phyloP scores from a whole-genome alignment of 64 coral and sea anemone genomes.

The Montipora capricornis region DNA sequence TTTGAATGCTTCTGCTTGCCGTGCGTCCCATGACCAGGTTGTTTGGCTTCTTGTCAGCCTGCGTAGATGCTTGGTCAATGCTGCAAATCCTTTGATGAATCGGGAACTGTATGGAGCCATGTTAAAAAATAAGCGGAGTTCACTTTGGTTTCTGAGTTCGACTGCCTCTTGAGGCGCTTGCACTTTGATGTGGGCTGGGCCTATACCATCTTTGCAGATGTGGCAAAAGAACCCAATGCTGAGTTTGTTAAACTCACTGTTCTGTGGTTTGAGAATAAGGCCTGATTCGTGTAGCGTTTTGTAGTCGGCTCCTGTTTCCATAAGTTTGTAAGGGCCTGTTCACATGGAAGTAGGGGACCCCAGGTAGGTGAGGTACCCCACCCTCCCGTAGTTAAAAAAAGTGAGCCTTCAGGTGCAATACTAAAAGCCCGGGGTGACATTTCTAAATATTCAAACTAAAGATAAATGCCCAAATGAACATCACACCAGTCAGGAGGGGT shows the following conservation, averaged over 20 bases:
- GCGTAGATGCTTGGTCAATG: slow-evolving; percentile 16
- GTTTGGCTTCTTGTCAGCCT: slow-evolving; percentile 26
- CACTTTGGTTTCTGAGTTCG: slow-evolving; percentile 25
- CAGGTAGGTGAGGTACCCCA: no score
- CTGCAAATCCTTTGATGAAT: slow-evolving; percentile 26
- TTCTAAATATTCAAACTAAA: no score
- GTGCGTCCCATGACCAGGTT: slow-evolving; percentile 30
- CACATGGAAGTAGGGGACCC: no score
- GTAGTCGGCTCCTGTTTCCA: no score
- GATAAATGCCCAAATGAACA: no score
- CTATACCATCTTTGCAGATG: background rate
- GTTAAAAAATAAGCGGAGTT: slow-evolving; percentile 2
- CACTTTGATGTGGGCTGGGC: background rate
- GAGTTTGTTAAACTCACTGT: background rate
- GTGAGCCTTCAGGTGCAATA: no score
- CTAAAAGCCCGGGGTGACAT: no score
- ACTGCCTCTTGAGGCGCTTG: slow-evolving; percentile 3
- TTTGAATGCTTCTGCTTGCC: slow-evolving; percentile 25
- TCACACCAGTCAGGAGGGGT: no score
- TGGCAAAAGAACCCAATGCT: background rate
- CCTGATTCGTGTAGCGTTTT: background rate
- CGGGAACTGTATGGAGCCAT: slow-evolving; percentile 38
- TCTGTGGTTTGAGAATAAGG: background rate
- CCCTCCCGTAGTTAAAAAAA: no score
- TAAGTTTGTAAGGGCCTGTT: no score